phyloP scores from a whole-genome alignment of 2,888 invertebrate genomes.

The Rhagophthalmus giganteus region DNA sequence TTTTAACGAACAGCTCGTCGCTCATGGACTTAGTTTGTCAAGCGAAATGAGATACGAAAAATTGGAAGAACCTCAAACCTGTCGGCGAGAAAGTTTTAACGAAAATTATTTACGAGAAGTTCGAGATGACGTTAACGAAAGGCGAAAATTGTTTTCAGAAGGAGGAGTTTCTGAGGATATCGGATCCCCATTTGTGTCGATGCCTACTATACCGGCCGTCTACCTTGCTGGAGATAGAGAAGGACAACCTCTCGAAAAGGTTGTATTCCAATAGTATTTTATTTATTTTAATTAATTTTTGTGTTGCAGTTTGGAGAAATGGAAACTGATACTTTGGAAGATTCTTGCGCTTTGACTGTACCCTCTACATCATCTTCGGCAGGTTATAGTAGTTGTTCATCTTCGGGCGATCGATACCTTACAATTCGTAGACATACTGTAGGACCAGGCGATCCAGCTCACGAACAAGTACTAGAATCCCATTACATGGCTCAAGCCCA shows the following conservation, averaged over 20 bases:
- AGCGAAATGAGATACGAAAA: conserved; percentile 28
- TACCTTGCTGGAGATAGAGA: conserved; percentile 57
- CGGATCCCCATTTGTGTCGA: conserved; percentile 58
- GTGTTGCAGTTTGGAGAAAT: conserved; percentile 59
- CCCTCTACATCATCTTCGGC: conserved; percentile 44
- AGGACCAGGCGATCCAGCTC: conserved; percentile 87
- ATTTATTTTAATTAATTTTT: neutral
- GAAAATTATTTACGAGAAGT: conserved; percentile 50
- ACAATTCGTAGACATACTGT: conserved; percentile 88
- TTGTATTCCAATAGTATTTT: conserved; percentile 37
- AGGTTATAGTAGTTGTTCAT: conserved; percentile 43
- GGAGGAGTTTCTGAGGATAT: conserved; percentile 46
- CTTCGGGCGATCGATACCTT: conserved; percentile 55
- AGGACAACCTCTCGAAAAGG: conserved; percentile 66
- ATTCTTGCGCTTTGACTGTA: conserved; percentile 44
- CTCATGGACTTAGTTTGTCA: conserved; percentile 35
- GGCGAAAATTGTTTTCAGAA: conserved; percentile 45
- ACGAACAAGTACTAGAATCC: conserved; percentile 71
- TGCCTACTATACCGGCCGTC: conserved; percentile 60
- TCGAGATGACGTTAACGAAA: conserved; percentile 44
- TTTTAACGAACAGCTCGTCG: conserved; percentile 50
- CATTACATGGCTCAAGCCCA: conserved; percentile 56
- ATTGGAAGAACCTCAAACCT: conserved; percentile 40
- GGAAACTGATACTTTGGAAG: conserved; percentile 54
- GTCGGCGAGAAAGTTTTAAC: conserved; percentile 53